Base-by-base conservation (phyloP, 2,888 invertebrate species). In the Lingula anatina region DNA sequence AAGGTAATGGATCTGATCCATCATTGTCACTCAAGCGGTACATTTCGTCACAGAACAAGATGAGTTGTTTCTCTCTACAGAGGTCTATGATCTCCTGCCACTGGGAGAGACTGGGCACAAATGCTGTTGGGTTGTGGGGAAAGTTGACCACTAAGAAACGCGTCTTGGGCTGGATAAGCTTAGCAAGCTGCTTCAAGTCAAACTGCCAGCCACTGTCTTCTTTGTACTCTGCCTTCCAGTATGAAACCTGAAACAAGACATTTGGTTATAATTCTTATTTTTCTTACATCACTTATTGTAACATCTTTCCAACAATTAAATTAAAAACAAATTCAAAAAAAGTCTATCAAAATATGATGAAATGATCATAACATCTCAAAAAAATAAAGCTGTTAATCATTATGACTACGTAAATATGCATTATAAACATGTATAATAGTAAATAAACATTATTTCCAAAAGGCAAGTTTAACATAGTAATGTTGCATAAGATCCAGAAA, bases 111-210 rank as follows among this genome's bases (percentile, higher is more conserved):
- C 39, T 28, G 2, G 57, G 54, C n/a, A 50, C 5, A 23, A 37
- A 52, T 5, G 54, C 54, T 2, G 56, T 58, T 5, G 57, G 58
- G 37, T 58, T 58, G 36, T 58, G 58, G 15, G 58, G 58, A 39
- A 58, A 58, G 39, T 58, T 58, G n/a, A 58, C 58, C 2, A 58
- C 55, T 21, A 58, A n/a, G n/a, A 58, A 45, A 21, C 38, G 43
- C 9, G 57, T 57, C 23, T 58, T 41, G 3, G 41, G 27, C 25
- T 26, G 27, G 15, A 58, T 12, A 7, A 52, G 28, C 3, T 15
- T 18, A 21, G 38, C 20, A 3, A 58, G 49, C 0, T 54, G 38
- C 4, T 38, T 44, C 15, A 58, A 9, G 44, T 49, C 40, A 44
- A 58, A 58, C 2, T 12, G 5, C 58, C 58, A 58, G 4, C 50